Evolutionary conservation across 2,888 invertebrate genomes (phyloP), one percentile per base, ranked within the genome.

Genomic region (Lottia gigantea): DNA sequence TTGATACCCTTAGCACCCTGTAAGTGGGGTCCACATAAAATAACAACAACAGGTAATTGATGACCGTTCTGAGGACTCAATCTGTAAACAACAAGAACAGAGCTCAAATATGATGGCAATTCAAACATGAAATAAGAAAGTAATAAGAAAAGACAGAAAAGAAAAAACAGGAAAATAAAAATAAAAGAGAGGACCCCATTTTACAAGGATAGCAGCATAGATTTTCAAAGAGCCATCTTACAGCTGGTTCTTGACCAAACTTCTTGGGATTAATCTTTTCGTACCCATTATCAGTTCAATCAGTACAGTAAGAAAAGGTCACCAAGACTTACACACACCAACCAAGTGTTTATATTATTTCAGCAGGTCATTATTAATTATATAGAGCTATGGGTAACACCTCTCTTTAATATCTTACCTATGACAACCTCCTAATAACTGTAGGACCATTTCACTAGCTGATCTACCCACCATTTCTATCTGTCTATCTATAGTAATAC

Each of bases 11-110:
- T 91, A 66, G 93, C 93, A 12, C 90, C 90, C 76, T 90, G 89
- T 84, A 91, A 90, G 88, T 94, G 93, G 46, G 93, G 91, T 79
- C 92, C 92, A 82, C 92, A 92, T 72, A 95, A 90, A 74, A 94
- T 92, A 70, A 93, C 93, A 66, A 95, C 94, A 64, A 92, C 92
- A 69, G 96, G 96, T 91, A 93, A 92, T 90, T 96, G 96, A 90
- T 96, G 96, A 75, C 93, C 93, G 89, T 96, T 96, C 82, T 93
- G 92, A 64, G 95, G 93, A 86, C 94, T 95, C 71, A 96, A 90
- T 68, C 95, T 85, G 40, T 40, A 40, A 40, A 40, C 11, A 40
- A 40, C 8, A 40, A 40, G 8, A 11, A 40, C 0, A 31, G 31
- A 31, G 2, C 31, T n/a, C n/a, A 31, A 40, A 11, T 47, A 19